These are phyloP conservation scores for Netelia melanura DNA, from an alignment of 2,888 invertebrate species.

Conservation along the genomic window DNA sequence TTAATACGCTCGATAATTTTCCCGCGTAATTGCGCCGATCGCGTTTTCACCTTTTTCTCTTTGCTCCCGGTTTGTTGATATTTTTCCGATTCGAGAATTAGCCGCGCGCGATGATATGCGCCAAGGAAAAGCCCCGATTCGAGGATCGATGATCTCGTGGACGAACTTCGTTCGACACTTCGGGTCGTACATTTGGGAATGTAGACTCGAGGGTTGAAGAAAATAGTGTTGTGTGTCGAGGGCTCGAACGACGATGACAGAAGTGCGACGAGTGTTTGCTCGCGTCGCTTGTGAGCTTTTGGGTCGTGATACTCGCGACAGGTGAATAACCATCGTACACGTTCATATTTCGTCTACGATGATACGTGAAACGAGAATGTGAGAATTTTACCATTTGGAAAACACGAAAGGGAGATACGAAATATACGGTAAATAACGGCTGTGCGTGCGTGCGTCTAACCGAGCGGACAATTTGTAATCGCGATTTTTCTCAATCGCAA, in stretches of 20 bases:
- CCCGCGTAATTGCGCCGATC: no score
- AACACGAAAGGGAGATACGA: background rate
- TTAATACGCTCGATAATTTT: no score
- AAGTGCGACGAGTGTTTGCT: slow-evolving; percentile 43
- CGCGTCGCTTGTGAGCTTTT: slow-evolving; percentile 1
- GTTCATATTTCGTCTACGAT: slow-evolving; percentile 26
- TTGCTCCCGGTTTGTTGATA: no score
- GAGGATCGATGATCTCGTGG: no score
- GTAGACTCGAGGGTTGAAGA: background rate
- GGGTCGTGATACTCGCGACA: slow-evolving; percentile 17
- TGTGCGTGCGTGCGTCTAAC: slow-evolving; percentile 3
- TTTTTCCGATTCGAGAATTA: no score
- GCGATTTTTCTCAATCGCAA: slow-evolving; percentile 1
- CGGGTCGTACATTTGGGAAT: background rate
- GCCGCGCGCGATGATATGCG: no score
- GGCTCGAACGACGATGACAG: slow-evolving; percentile 42
- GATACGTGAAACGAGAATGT: slow-evolving; percentile 51
- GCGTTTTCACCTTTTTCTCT: no score
- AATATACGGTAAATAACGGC: slow-evolving; percentile 23
- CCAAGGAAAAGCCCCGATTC: no score
- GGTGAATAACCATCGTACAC: slow-evolving; percentile 19
- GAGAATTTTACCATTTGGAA: slow-evolving; percentile 12
- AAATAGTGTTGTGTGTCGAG: background rate
- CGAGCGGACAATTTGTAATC: slow-evolving; percentile 6
- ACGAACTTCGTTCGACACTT: background rate